Evolutionary conservation across 1,140 invertebrate genomes (phyloP).

Genomic region (Penaeus japonicus): DNA sequence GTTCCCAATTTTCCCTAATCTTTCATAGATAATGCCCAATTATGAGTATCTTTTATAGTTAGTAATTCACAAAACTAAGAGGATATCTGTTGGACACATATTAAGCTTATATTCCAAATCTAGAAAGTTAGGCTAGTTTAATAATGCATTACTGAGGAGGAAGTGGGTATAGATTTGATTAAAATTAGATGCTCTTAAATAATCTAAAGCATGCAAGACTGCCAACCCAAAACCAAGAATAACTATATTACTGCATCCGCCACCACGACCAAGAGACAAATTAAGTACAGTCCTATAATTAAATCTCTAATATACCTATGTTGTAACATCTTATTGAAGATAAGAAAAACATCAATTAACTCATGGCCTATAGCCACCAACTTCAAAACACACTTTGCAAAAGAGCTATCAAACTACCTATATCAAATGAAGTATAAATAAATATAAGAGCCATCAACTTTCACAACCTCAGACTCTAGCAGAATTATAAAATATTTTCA

Average conservation of each 20-base stretch:
- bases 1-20: too few relatives aligned
- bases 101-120: constrained; percentile 31
- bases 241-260: constrained; percentile 46
- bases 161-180: constrained; percentile 49
- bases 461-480: constrained; percentile 53
- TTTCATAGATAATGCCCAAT: too few relatives aligned
- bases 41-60: too few relatives aligned
- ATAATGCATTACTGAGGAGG: constrained; percentile 24
- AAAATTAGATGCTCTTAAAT: constrained; percentile 53
- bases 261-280: constrained; percentile 52
- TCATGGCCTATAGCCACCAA: constrained; percentile 33
- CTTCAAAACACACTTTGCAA: constrained; percentile 39
- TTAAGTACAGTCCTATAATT: constrained; percentile 44
- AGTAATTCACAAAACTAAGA: too few relatives aligned
- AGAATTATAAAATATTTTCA: constrained; percentile 32
- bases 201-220: constrained; percentile 50
- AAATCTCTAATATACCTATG: constrained; percentile 27
- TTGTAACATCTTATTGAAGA: constrained; percentile 43
- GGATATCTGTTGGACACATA: constrained; percentile 15
- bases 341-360: constrained; percentile 35
- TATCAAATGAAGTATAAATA: constrained; percentile 46
- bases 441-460: constrained; percentile 36
- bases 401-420: constrained; percentile 38
- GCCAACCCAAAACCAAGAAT: constrained; percentile 49
- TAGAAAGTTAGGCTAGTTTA: constrained; percentile 20